phyloP scores from a whole-genome alignment of 2,888 invertebrate species.

The Limnephilus auricula region DNA sequence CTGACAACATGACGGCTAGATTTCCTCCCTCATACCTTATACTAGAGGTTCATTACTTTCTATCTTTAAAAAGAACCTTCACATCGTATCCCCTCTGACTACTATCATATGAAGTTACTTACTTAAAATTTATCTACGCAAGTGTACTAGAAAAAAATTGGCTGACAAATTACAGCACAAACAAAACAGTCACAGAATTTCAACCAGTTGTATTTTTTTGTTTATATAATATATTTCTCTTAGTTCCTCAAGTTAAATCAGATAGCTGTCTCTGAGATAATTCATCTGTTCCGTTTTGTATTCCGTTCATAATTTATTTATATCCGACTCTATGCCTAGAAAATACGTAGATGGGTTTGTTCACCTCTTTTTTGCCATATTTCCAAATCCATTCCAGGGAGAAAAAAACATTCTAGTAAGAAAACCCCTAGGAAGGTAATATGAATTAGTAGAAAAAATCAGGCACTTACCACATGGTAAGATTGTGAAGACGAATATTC shows the following conservation, averaged over 20 bases:
- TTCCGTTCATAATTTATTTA: constrained; percentile 30
- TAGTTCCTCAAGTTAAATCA: too few species aligned
- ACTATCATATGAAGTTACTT: too few species aligned
- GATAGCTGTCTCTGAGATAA: constrained; percentile 3
- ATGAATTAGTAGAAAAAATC: constrained; percentile 50
- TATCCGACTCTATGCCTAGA: constrained; percentile 25
- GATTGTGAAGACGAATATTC: constrained; percentile 49
- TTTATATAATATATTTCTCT: too few species aligned
- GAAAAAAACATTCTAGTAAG: constrained; percentile 48
- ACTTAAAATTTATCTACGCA: too few species aligned
- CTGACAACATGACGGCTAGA: too few species aligned
- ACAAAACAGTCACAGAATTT: too few species aligned
- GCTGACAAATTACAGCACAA: too few species aligned
- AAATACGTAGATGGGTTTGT: constrained; percentile 51
- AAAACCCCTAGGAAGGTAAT: constrained; percentile 47
- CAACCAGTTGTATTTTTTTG: too few species aligned
- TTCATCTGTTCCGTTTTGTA: constrained; percentile 36
- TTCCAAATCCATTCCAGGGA: background rate
- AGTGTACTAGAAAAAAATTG: too few species aligned
- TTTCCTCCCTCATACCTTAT: background rate
- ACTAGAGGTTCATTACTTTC: background rate
- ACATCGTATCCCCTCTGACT: too few species aligned
- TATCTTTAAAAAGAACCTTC: background rate
- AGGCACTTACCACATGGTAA: constrained; percentile 60
- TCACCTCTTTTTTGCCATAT: constrained; percentile 58